Evolutionary conservation across 1,140 invertebrate genomes (phyloP).

Genomic region (Eriosoma lanigerum): DNA sequence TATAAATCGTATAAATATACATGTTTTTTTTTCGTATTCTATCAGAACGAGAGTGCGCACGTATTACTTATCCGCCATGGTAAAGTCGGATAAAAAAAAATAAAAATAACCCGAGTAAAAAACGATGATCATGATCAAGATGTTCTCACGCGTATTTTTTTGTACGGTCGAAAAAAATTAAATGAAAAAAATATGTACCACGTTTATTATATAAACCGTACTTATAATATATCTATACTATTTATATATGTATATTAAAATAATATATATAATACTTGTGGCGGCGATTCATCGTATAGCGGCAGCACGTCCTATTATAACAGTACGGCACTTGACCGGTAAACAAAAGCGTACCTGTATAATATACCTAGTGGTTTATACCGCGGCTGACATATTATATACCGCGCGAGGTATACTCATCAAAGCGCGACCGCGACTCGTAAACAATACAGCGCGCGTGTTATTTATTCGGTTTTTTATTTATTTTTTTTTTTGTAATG

Average conservation of each 20-base stretch:
- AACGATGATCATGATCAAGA: slow-evolving; percentile 31
- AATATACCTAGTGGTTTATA: background rate
- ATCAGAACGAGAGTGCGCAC: background rate
- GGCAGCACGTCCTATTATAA: slow-evolving; percentile 22
- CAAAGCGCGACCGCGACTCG: background rate
- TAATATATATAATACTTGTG: background rate
- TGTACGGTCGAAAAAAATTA: background rate
- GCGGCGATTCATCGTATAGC: slow-evolving; percentile 3
- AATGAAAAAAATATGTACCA: slow-evolving; percentile 7
- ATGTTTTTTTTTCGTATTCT: background rate
- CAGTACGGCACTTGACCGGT: slow-evolving; percentile 25
- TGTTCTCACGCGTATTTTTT: slow-evolving; percentile 46
- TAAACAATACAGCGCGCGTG: background rate
- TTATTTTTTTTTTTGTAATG: background rate
- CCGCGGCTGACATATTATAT: background rate
- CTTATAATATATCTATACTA: background rate
- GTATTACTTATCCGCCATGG: background rate
- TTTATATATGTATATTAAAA: background rate
- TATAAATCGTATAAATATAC: no score
- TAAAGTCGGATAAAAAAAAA: background rate
- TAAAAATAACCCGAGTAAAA: background rate
- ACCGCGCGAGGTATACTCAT: no score
- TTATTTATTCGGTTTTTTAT: no score
- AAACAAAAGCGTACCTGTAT: slow-evolving; percentile 27
- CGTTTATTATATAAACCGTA: no score